A percentile compares a stretch with the other conserved stretches of the same genome.
Evolutionary conservation across 2,797 vertebrate species (phyloP).

Genomic region (Gallinago solitaria): DNA sequence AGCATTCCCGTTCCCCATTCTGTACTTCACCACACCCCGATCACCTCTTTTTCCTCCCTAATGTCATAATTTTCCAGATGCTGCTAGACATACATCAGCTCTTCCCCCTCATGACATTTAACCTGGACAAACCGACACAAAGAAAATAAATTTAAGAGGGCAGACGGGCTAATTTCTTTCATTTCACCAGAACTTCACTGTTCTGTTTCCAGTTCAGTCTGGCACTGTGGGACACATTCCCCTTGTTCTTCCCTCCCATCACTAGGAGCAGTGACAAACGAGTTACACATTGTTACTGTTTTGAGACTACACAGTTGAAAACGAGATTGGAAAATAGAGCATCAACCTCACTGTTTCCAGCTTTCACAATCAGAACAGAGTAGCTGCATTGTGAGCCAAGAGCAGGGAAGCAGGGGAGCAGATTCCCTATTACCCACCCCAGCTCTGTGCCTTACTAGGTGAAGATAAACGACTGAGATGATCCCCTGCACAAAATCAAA

Average conservation of each 20-base stretch:
- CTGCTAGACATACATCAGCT: background rate
- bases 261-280: background rate
- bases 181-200: background rate
- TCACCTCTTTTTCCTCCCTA: background rate
- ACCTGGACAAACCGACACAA: background rate
- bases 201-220: background rate
- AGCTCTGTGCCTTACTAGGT: background rate
- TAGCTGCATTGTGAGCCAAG: background rate
- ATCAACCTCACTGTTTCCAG: background rate
- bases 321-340: background rate
- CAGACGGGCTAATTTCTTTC: background rate
- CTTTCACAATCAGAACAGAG: background rate
- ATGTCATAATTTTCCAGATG: background rate
- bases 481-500: background rate
- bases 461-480: background rate
- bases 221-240: background rate
- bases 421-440: background rate
- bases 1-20: background rate
- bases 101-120: background rate
- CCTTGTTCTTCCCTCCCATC: background rate
- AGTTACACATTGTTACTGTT: background rate
- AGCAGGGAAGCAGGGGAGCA: background rate
- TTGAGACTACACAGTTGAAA: background rate
- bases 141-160: background rate
- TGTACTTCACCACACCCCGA: background rate